Evolutionary conservation across 2,113 vertebrate genomes (phyloP).

Genomic region (Martes martes): DNA sequence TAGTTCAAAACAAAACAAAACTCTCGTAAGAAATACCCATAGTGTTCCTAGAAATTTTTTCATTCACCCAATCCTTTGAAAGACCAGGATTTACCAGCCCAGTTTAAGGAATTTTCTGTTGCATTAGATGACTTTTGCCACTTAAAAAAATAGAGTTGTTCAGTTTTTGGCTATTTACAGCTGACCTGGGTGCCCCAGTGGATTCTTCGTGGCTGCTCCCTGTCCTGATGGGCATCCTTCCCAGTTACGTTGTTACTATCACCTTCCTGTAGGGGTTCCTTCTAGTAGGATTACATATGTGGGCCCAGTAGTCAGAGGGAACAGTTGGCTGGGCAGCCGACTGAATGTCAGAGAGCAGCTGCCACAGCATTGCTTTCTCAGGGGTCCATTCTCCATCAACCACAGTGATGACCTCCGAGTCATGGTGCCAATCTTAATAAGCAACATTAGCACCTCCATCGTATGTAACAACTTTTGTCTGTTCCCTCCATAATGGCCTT

Average conservation of each 20-base stretch:
- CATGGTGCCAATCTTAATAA: neutral
- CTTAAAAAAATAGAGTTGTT: neutral
- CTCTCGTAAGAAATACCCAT: too few relatives aligned
- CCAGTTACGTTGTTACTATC: neutral
- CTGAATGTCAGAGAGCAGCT: neutral
- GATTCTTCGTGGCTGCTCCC: neutral
- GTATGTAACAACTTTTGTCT: neutral
- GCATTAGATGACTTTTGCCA: neutral
- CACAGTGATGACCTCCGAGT: rapidly evolving
- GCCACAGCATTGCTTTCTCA: neutral
- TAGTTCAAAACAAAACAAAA: neutral
- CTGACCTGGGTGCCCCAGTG: neutral
- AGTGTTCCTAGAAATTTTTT: neutral
- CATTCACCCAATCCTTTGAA: neutral
- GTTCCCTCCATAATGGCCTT: neutral
- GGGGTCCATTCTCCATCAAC: neutral
- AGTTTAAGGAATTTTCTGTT: neutral
- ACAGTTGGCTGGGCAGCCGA: neutral
- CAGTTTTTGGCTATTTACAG: neutral
- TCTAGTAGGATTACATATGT: neutral
- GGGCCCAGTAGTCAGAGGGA: neutral
- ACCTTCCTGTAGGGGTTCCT: neutral
- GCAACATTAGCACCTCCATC: neutral
- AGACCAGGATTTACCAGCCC: neutral
- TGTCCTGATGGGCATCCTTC: neutral